phyloP scores from a whole-genome alignment of 2,888 invertebrate genomes.

The Spisula solida region DNA sequence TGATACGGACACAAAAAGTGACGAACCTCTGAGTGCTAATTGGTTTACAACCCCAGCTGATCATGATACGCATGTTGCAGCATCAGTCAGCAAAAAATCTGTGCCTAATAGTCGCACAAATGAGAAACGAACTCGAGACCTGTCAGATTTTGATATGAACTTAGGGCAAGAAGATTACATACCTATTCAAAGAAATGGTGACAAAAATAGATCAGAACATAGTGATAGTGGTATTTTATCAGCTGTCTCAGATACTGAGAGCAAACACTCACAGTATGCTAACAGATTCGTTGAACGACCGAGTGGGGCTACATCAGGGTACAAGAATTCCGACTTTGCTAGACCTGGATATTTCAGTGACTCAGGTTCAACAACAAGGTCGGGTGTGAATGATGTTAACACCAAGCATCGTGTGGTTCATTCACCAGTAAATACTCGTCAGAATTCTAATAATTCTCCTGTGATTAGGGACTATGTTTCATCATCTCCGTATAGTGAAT shows the following conservation, averaged over 20 bases:
- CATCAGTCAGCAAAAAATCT: constrained; percentile 53
- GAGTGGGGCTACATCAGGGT: constrained; percentile 16
- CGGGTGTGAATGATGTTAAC: constrained; percentile 15
- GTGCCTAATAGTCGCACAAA: constrained; percentile 15
- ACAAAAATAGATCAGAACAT: constrained; percentile 49
- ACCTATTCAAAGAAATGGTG: constrained; percentile 56
- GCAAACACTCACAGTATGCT: constrained; percentile 28
- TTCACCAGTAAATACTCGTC: constrained; percentile 56
- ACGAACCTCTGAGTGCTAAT: constrained; percentile 70
- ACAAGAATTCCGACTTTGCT: constrained; percentile 54
- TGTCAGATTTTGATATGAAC: constrained; percentile 58
- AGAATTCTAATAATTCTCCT: constrained; percentile 63
- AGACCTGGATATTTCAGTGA: constrained; percentile 68
- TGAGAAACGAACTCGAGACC: constrained; percentile 41
- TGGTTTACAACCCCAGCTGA: constrained; percentile 77
- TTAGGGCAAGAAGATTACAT: constrained; percentile 63
- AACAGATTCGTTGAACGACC: background rate
- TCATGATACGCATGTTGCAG: constrained; percentile 70
- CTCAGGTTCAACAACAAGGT: background rate
- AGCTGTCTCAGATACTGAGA: constrained; percentile 49
- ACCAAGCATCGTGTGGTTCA: constrained; percentile 51
- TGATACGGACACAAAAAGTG: background rate
- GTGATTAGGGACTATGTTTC: constrained; percentile 64
- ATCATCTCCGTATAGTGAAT: constrained; percentile 43
- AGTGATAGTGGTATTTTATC: constrained; percentile 55